A percentile compares a stretch with the other conserved stretches of the same genome.
These are phyloP conservation scores for Phortica okadai DNA, from an alignment of 2,888 invertebrate genomes.

Conservation along the genomic window DNA sequence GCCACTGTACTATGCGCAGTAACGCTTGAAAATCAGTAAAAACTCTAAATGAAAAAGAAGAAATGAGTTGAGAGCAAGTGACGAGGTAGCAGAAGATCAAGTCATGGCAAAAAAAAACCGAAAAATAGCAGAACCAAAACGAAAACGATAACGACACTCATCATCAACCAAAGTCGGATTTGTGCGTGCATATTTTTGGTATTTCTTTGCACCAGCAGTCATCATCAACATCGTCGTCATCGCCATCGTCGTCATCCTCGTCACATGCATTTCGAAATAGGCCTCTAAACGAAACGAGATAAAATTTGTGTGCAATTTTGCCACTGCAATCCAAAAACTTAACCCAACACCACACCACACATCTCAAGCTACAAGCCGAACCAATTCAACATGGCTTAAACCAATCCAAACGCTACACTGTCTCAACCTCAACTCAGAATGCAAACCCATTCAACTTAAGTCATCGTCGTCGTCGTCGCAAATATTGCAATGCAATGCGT, in stretches of 20 bases:
- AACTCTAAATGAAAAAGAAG: too few relatives aligned
- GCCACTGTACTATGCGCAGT: too few relatives aligned
- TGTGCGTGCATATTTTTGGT: neutral
- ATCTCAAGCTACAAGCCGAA: neutral
- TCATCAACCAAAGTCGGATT: constrained; percentile 54
- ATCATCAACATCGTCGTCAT: constrained; percentile 38
- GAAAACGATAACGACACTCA: constrained; percentile 70
- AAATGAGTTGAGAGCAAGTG: too few relatives aligned
- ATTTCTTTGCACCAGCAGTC: neutral
- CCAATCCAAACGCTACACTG: neutral
- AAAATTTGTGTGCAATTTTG: too few relatives aligned
- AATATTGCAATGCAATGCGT: constrained; percentile 48
- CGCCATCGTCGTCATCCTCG: constrained; percentile 28
- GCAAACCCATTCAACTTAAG: constrained; percentile 2
- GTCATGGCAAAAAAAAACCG: neutral
- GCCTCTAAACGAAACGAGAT: constrained; percentile 49
- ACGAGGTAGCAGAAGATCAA: neutral
- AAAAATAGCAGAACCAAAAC: constrained; percentile 47
- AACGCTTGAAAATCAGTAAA: too few relatives aligned
- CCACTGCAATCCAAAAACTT: neutral
- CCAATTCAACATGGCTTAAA: neutral
- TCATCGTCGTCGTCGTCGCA: constrained; percentile 35
- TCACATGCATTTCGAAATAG: constrained; percentile 57
- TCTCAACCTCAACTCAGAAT: too few relatives aligned
- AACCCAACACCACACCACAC: too few relatives aligned